Percentiles rank a stretch among this genome's conserved stretches.
These are phyloP conservation scores for Etia nguti DNA, from an alignment of 2,113 vertebrate species.

Conservation along the genomic window DNA sequence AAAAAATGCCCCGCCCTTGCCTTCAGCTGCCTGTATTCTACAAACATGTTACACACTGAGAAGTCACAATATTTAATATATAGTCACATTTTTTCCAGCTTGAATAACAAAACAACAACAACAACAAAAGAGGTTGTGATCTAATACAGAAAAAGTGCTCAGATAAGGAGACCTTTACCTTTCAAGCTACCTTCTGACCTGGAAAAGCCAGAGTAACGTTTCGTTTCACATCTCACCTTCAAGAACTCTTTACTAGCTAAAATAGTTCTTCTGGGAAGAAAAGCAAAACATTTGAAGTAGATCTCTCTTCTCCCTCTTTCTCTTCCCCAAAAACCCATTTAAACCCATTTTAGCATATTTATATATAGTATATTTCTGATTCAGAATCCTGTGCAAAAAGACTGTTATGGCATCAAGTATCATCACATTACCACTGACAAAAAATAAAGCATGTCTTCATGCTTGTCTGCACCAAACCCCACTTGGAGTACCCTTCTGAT, in stretches of 20 bases:
- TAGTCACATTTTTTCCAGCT: slow-evolving; percentile 14
- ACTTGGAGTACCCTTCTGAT: slow-evolving; percentile 33
- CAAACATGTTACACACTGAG: not conserved
- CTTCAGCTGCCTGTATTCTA: not conserved
- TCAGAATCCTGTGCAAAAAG: slow-evolving; percentile 34
- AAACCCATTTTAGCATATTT: slow-evolving; percentile 48
- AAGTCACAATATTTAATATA: not conserved
- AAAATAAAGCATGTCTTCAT: slow-evolving; percentile 53
- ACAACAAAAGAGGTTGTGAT: slow-evolving; percentile 25
- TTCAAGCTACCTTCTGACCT: slow-evolving; percentile 14
- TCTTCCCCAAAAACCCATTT: slow-evolving; percentile 9
- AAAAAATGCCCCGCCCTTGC: slow-evolving; percentile 12
- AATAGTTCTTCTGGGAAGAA: slow-evolving; percentile 9
- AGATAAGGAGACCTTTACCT: slow-evolving; percentile 1
- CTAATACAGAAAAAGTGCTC: not conserved
- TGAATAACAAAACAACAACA: not conserved
- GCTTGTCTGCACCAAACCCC: slow-evolving; percentile 41
- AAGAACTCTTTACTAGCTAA: slow-evolving; percentile 4
- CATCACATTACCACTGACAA: slow-evolving; percentile 39
- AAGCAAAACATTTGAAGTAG: slow-evolving; percentile 17
- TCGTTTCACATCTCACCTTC: slow-evolving; percentile 18
- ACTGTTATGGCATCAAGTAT: slow-evolving; percentile 35
- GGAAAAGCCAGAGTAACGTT: slow-evolving; percentile 15
- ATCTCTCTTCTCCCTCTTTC: not conserved
- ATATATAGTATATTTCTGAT: slow-evolving; percentile 57